Evolutionary conservation across 2,888 invertebrate genomes (phyloP).

Genomic region (Platycheirus albimanus): DNA sequence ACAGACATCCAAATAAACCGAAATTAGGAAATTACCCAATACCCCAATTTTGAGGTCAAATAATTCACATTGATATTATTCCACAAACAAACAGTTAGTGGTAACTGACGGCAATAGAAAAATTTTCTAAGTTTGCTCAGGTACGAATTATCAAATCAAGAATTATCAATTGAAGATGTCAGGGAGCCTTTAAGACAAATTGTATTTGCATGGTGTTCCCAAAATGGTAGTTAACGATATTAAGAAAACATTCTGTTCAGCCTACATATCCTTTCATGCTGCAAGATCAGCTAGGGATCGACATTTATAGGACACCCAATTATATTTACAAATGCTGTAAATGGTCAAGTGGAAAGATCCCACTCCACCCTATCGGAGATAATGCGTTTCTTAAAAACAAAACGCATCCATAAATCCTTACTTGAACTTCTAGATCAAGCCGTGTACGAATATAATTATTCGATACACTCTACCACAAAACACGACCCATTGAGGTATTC

Average conservation of each 20-base stretch:
- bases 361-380: conserved; percentile 58
- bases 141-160: conserved; percentile 37
- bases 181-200: conserved; percentile 18
- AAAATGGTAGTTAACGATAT: conserved; percentile 44
- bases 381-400: conserved; percentile 45
- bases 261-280: conserved; percentile 21
- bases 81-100: conserved; percentile 18
- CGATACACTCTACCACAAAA: conserved; percentile 28
- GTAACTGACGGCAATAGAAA: conserved; percentile 11
- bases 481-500: conserved; percentile 25
- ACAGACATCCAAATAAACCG: conserved; percentile 50
- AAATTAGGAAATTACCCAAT: conserved; percentile 26
- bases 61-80: conserved; percentile 48
- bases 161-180: conserved; percentile 34
- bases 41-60: conserved; percentile 37
- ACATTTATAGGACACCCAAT: conserved; percentile 40
- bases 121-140: conserved; percentile 14
- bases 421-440: conserved; percentile 37
- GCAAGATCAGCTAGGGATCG: conserved; percentile 30
- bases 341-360: conserved; percentile 61
- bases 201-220: conserved; percentile 24
- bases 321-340: conserved; percentile 37
- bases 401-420: conserved; percentile 22
- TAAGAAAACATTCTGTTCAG: conserved; percentile 30
- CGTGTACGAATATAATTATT: conserved; percentile 40